phyloP scores from a whole-genome alignment of 2,888 invertebrate genomes.

The Andricus curvator region DNA sequence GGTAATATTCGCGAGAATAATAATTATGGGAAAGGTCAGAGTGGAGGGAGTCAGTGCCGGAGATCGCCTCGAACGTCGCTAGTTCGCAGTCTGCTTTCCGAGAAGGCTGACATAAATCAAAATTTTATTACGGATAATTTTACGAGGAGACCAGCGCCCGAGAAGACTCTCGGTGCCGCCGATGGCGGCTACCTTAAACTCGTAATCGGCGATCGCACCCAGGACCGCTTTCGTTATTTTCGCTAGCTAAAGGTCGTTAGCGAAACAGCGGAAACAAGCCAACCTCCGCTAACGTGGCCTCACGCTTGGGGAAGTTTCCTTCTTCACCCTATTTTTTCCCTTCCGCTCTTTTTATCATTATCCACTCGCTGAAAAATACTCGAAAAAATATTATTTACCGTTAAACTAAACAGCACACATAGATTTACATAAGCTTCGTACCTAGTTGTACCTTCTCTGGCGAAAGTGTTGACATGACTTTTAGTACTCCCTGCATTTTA shows the following conservation, averaged over 20 bases:
- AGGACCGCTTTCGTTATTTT: constrained; percentile 28
- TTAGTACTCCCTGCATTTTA: constrained; percentile 1
- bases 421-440: not conserved
- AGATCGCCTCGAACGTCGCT: constrained; percentile 33
- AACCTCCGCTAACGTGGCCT: constrained; percentile 41
- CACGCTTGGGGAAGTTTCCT: not conserved
- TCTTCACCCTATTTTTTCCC: constrained; percentile 4
- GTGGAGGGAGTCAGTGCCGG: constrained; percentile 28
- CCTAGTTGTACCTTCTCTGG: not conserved
- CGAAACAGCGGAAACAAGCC: constrained; percentile 57
- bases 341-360: not conserved
- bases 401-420: not conserved
- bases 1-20: constrained; percentile 50
- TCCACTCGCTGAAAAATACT: not conserved
- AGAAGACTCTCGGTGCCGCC: constrained; percentile 42
- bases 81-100: constrained; percentile 57
- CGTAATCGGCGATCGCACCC: constrained; percentile 24
- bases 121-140: constrained; percentile 76
- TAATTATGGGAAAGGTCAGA: constrained; percentile 50
- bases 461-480: not conserved
- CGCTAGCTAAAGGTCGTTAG: constrained; percentile 45
- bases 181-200: constrained; percentile 52
- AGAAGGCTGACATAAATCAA: constrained; percentile 73
- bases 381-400: not conserved
- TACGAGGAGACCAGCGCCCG: constrained; percentile 65